Conservation (phyloP, 2,113 vertebrate species). For the Otus sunia region DNA sequence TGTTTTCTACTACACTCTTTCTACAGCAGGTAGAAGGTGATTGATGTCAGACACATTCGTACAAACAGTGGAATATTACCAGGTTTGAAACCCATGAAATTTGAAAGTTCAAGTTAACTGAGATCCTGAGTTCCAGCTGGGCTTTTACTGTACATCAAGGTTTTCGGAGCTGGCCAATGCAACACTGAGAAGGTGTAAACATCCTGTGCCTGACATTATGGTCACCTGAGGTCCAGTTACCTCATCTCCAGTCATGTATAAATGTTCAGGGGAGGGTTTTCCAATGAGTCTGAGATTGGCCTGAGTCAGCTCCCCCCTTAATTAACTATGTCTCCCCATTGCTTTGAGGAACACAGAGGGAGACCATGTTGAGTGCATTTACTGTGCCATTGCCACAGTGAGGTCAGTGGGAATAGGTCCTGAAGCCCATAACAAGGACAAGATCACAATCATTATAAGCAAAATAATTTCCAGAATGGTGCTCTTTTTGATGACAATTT, state of each 20-base stretch:
- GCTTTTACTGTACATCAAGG: accelerated
- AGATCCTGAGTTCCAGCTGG: background rate
- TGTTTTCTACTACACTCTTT: background rate
- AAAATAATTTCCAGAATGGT: background rate
- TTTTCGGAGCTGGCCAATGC: background rate
- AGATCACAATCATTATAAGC: background rate
- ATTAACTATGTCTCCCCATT: background rate
- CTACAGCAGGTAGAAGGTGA: accelerated
- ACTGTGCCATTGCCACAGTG: background rate
- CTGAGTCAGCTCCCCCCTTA: background rate
- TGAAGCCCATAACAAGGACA: background rate
- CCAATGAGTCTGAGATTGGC: background rate
- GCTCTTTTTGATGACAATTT: background rate
- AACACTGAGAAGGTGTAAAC: background rate
- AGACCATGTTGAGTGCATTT: background rate
- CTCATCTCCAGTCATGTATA: accelerated
- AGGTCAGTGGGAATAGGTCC: background rate
- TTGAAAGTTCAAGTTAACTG: background rate
- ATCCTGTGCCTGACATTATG: background rate
- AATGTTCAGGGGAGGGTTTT: background rate
- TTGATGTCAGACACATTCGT: background rate
- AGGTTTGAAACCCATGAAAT: background rate
- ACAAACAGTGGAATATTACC: background rate
- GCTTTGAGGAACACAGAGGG: accelerated
- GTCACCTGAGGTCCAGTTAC: background rate